Base-by-base conservation (phyloP, 2,888 invertebrate genomes). In the Drosophila setosimentum region DNA sequence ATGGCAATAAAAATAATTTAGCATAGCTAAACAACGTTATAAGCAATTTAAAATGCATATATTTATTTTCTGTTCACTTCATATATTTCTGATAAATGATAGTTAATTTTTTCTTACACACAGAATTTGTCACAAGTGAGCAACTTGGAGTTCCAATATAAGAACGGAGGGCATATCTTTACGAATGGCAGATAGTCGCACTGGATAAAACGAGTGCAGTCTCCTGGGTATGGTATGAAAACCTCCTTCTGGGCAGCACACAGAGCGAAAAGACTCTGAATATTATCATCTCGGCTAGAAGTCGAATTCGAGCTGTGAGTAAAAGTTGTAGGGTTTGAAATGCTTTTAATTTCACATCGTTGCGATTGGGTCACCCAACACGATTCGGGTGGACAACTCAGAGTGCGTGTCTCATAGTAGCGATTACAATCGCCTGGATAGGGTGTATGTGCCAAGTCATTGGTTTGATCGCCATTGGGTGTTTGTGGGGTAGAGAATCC, bases 171-270 rank as follows among this genome's bases (percentile, higher is more conserved):
- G 33, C 84, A 84, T 0, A 6, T 33, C 68, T 78, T 82, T 1
- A 87, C 80, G 40, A 84, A 84, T 2, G 84, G 87, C 6, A 68
- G 6, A 40, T 87, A 84, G 49, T 87, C 84, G 33, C 84, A 84
- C 13, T 78, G 82, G 7, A 84, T 69, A 40, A 78, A 87, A 1
- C 55, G 76, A 6, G 58, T 63, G 40, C 87, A 87, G 40, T 84
- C 67, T 0, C 73, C 78, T 4, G 87, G 87, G 59, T 80, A 76
- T 18, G 67, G 60, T 27, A 76, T 48, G 8, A 76, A 58, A 3
- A n/a, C 42, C 0, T 60, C 67, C 24, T 35, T 16, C 16, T 71
- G 66, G 16, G 45, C 54, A 4, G 13, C 40, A 45, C 76, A 76
- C 29, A 72, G 30, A 1, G 18, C 24, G 1, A 0, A 18, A 2